Evolutionary conservation across 2,888 invertebrate genomes (phyloP).

Genomic region (Neria commutata): DNA sequence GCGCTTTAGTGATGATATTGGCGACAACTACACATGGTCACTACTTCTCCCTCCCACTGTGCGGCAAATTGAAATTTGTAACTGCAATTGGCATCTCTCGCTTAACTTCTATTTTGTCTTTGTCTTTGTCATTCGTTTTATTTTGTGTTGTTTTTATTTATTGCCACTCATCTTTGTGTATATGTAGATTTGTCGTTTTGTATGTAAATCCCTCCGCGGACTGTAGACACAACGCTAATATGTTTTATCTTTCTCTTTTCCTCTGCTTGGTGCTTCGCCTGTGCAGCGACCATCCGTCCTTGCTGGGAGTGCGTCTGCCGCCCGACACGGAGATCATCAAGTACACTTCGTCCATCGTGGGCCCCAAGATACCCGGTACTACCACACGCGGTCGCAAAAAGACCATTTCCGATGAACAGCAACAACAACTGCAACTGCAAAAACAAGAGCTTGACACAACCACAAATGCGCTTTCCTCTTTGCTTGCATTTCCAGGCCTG

Average conservation of each 20-base stretch:
- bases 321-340: constrained; percentile 91
- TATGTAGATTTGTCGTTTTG: constrained; percentile 3
- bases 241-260: constrained; percentile 16
- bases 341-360: constrained; percentile 85
- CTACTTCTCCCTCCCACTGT: no score
- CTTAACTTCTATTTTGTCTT: no score
- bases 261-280: constrained; percentile 3
- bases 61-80: no score
- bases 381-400: constrained; percentile 86
- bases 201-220: neutral
- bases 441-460: constrained; percentile 52
- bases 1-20: no score
- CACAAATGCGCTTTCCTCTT: constrained; percentile 56
- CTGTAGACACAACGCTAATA: neutral
- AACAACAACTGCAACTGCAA: constrained; percentile 39
- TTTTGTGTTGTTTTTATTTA: no score
- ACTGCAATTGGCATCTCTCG: no score
- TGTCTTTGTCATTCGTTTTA: no score
- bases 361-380: constrained; percentile 83
- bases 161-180: constrained; percentile 10
- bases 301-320: constrained; percentile 82
- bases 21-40: no score
- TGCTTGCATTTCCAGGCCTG: constrained; percentile 65
- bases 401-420: constrained; percentile 78
- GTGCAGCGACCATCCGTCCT: constrained; percentile 81